Evolutionary conservation across 2,888 invertebrate genomes (phyloP).

Genomic region (Tetropium fuscum): DNA sequence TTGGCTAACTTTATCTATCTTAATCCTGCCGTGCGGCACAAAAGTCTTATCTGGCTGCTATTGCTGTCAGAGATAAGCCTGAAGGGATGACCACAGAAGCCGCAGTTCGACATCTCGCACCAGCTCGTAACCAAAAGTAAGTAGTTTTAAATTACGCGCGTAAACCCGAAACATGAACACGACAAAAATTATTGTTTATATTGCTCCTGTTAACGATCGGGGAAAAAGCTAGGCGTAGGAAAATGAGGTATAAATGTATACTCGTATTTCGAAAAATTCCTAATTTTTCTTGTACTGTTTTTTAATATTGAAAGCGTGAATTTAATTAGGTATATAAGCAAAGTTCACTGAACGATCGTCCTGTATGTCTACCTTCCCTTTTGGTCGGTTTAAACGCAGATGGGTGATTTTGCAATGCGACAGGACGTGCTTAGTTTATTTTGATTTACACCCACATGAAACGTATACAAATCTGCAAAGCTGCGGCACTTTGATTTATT

Average conservation of each 20-base stretch:
- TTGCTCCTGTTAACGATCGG: background rate
- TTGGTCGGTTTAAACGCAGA: background rate
- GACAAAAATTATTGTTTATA: background rate
- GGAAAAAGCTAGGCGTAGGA: too few species aligned
- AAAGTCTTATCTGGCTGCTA: conserved; percentile 57
- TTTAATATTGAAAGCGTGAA: background rate
- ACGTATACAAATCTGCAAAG: conserved; percentile 14
- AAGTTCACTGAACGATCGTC: background rate
- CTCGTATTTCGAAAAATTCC: too few species aligned
- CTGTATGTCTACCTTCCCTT: conserved; percentile 15
- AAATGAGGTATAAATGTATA: too few species aligned
- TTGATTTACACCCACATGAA: conserved; percentile 19
- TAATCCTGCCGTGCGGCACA: conserved; percentile 60
- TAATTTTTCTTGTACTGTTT: too few species aligned
- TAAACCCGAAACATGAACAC: background rate
- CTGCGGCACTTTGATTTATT: conserved; percentile 11
- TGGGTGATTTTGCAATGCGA: background rate
- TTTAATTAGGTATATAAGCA: background rate
- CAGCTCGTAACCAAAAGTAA: conserved; percentile 15
- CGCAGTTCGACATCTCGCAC: conserved; percentile 56
- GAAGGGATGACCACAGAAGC: conserved; percentile 59
- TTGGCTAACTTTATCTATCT: conserved; percentile 62
- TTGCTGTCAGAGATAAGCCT: conserved; percentile 57
- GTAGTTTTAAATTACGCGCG: background rate
- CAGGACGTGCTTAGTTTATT: conserved; percentile 6